phyloP scores from a whole-genome alignment of 2,888 invertebrate genomes.

The Calephelis perditalis region DNA sequence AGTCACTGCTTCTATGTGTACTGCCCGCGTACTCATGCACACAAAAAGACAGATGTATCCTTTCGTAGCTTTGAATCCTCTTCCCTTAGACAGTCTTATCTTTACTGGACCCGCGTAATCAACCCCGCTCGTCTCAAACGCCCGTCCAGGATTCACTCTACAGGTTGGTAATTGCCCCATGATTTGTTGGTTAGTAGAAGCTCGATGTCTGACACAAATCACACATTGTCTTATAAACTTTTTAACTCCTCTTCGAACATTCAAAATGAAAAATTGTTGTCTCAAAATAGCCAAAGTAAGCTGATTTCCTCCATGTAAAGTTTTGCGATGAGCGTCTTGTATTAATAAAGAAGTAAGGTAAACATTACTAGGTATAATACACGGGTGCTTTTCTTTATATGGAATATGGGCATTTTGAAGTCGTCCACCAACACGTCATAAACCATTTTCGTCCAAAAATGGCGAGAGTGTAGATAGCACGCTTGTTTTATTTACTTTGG shows the following conservation, averaged over 20 bases:
- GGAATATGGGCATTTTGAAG: neutral
- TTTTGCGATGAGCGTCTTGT: constrained; percentile 28
- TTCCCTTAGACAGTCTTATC: constrained; percentile 24
- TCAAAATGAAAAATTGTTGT: constrained; percentile 25
- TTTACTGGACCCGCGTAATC: constrained; percentile 29
- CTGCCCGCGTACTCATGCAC: constrained; percentile 12
- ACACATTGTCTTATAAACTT: constrained; percentile 21
- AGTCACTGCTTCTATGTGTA: neutral
- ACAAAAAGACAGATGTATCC: constrained; percentile 17
- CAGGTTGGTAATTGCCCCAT: constrained; percentile 29
- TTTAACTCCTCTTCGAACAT: constrained; percentile 18
- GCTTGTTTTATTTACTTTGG: neutral
- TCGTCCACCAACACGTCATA: neutral
- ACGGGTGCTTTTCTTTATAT: constrained; percentile 17
- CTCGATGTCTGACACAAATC: constrained; percentile 20
- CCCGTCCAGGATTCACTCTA: constrained; percentile 20
- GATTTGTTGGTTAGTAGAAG: constrained; percentile 16
- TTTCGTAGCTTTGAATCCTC: constrained; percentile 24
- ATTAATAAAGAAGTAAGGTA: constrained; percentile 23
- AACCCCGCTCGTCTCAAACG: constrained; percentile 25
- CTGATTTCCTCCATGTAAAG: constrained; percentile 31
- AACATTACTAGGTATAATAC: constrained; percentile 17
- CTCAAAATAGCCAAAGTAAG: constrained; percentile 25
- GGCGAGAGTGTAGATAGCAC: constrained; percentile 5
- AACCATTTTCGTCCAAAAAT: constrained; percentile 10